phyloP scores from a whole-genome alignment of 2,888 invertebrate genomes.

The Ctena decussata region DNA sequence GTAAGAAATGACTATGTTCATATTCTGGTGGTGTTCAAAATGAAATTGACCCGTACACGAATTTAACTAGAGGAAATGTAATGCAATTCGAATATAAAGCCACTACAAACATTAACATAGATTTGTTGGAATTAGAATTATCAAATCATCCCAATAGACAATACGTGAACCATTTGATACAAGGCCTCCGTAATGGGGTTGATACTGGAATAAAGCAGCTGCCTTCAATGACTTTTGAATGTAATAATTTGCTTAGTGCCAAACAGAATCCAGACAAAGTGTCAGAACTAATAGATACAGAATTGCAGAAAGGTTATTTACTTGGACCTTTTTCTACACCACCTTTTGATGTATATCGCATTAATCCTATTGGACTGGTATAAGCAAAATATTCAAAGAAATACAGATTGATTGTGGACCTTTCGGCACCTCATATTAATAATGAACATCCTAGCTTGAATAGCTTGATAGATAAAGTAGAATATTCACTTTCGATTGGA shows the following conservation, averaged over 20 bases:
- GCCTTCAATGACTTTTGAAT: not conserved
- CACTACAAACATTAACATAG: too few species aligned
- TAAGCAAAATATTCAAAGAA: conserved; percentile 53
- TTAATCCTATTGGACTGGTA: conserved; percentile 50
- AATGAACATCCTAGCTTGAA: conserved; percentile 46
- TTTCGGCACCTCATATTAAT: conserved; percentile 58
- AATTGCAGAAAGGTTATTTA: conserved; percentile 53
- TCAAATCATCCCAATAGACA: too few species aligned
- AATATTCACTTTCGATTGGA: conserved; percentile 22
- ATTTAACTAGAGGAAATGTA: too few species aligned
- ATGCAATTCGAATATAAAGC: too few species aligned
- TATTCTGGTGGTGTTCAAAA: too few species aligned
- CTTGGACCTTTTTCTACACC: conserved; percentile 34
- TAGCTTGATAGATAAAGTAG: conserved; percentile 60
- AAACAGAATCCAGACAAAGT: conserved; percentile 28
- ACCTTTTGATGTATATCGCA: conserved; percentile 47
- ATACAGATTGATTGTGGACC: conserved; percentile 56
- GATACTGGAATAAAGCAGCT: not conserved
- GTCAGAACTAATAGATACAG: conserved; percentile 28
- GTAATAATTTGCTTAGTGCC: conserved; percentile 44
- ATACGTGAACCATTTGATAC: not conserved
- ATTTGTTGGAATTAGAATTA: too few species aligned
- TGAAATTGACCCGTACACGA: too few species aligned
- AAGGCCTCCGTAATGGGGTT: not conserved
- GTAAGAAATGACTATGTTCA: too few species aligned